Evolutionary conservation across 2,113 vertebrate species (phyloP), one percentile per base, ranked within the genome.

Genomic region (Microcebus murinus): DNA sequence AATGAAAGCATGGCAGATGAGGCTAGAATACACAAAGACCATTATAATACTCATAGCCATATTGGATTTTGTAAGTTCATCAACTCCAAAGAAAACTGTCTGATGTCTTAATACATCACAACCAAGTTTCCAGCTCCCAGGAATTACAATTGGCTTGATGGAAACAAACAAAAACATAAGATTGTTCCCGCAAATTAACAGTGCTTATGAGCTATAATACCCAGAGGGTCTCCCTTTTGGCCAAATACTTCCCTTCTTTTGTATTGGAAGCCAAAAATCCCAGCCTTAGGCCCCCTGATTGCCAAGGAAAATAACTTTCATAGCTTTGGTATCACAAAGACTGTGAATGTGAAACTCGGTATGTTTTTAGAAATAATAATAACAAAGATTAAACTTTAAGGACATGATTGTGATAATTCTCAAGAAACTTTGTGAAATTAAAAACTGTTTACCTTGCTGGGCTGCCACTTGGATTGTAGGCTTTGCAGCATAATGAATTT

Each of bases 401-500:
- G 70, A n/a, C 29, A 3, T 45, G 29, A 70, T 12, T 31, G 34
- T 74, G 90, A 80, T 88, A 10, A 48, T 81, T 90, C 42, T 89
- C 71, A 81, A 80, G 57, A 45, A 81, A 82, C 34, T 52, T 65
- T 61, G 74, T 71, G 85, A 90, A 92, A 87, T 77, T 48, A 23
- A 50, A 81, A 86, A 74, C 31, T 15, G 0, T 73, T 86, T 92
- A 36, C 42, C 39, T 55, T 45, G 12, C n/a, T 65, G 6, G 7
- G 3, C 15, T n/a, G 3, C 18, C 29, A 1, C 8, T 86, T 76
- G 95, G 76, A 0, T 82, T 96, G 55, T 4, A 99, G 99, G 99
- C 99, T 97, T 97, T 99, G 96, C 97, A 99, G 93, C 68, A 99
- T 55, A 99, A 99, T 93, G 99, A 99, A 96, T 98, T 99, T 92